phyloP scores from a whole-genome alignment of 2,888 invertebrate genomes.

The Amitus sp. region DNA sequence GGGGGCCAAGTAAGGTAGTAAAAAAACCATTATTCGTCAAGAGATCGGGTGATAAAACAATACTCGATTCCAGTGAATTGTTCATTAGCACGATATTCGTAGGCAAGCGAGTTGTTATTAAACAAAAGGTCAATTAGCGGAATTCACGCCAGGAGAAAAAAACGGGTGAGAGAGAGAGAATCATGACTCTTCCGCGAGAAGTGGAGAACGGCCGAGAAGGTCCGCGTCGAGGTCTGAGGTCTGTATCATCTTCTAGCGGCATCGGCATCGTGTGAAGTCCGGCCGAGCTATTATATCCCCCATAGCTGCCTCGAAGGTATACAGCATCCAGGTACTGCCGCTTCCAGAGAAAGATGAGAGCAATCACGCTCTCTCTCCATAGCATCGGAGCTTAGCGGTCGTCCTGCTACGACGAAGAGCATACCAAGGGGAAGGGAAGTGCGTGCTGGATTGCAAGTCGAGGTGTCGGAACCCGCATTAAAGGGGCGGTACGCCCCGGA shows the following conservation, averaged over 20 bases:
- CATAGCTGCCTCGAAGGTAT: constrained; percentile 57
- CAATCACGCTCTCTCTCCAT: constrained; percentile 23
- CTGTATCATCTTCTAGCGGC: constrained; percentile 58
- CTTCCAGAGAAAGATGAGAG: constrained; percentile 14
- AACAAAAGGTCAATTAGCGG: constrained; percentile 13
- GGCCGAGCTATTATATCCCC: constrained; percentile 62
- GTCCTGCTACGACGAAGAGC: constrained; percentile 13
- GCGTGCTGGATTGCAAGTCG: constrained; percentile 57
- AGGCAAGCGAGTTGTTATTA: background rate
- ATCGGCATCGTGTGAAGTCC: constrained; percentile 66
- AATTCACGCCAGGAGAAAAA: constrained; percentile 7
- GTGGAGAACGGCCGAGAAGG: constrained; percentile 41
- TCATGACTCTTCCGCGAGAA: constrained; percentile 44
- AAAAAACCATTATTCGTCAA: too few species aligned
- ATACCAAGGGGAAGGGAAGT: too few species aligned
- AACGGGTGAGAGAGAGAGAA: constrained; percentile 9
- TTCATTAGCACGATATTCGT: background rate
- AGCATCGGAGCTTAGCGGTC: constrained; percentile 13
- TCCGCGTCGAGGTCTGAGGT: constrained; percentile 49
- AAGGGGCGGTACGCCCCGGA: constrained; percentile 64
- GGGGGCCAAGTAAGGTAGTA: too few species aligned
- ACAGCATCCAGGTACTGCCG: constrained; percentile 47
- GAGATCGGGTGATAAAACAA: too few species aligned
- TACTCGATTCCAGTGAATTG: constrained; percentile 1
- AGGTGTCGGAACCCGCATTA: constrained; percentile 65